phyloP scores from a whole-genome alignment of 2,797 vertebrate species.

The Enteromius thamalakanensis region DNA sequence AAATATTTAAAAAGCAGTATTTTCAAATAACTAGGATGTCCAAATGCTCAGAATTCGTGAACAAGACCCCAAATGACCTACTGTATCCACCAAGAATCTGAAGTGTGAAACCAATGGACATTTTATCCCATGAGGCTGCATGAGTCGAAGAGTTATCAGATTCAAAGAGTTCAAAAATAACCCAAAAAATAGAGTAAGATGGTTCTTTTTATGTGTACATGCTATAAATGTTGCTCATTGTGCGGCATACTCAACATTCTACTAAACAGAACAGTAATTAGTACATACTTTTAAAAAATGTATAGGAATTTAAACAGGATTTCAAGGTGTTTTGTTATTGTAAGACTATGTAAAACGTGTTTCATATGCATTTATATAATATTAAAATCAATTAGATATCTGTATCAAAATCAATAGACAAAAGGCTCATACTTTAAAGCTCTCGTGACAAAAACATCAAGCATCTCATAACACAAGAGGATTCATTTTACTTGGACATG shows the following conservation, averaged over 20 bases:
- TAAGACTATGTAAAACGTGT: background rate
- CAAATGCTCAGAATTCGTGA: background rate
- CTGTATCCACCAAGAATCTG: conserved; percentile 1
- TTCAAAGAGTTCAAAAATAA: conserved; percentile 12
- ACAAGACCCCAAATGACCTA: background rate
- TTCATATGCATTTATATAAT: background rate
- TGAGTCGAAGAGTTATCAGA: background rate
- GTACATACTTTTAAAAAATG: background rate
- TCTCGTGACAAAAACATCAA: conserved; percentile 25
- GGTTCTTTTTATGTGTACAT: background rate
- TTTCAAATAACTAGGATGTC: background rate
- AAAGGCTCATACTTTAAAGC: background rate
- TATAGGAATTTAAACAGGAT: background rate
- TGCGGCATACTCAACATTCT: background rate
- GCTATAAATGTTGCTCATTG: background rate
- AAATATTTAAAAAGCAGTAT: background rate
- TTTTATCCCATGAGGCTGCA: conserved; percentile 22
- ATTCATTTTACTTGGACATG: conserved; percentile 25
- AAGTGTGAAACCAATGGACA: conserved; percentile 12
- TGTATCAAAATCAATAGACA: background rate
- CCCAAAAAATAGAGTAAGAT: background rate
- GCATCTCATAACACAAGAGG: conserved; percentile 13
- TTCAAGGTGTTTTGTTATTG: background rate
- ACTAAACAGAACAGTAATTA: background rate
- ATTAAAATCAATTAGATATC: conserved; percentile 6